These are phyloP conservation scores for Myopa testacea DNA, from an alignment of 2,888 invertebrate species.

Conservation along the genomic window DNA sequence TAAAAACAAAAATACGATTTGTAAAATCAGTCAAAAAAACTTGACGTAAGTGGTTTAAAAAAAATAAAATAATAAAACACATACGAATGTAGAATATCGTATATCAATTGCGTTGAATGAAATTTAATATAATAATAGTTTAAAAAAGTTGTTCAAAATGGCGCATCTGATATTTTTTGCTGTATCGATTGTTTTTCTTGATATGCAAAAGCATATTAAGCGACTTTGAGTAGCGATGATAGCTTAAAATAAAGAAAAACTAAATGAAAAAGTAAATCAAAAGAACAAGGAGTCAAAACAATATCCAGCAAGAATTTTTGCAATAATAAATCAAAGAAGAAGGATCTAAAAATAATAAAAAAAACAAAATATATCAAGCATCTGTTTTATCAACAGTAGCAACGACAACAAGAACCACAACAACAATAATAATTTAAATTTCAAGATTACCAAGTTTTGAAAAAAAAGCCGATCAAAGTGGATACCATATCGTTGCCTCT, in stretches of 20 bases:
- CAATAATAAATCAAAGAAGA: constrained; percentile 31
- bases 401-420: constrained; percentile 32
- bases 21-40: too few species aligned
- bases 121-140: too few species aligned
- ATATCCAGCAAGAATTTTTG: constrained; percentile 15
- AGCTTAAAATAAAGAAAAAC: not conserved
- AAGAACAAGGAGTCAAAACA: not conserved
- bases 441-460: constrained; percentile 33
- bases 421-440: constrained; percentile 9
- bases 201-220: too few species aligned
- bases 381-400: constrained; percentile 8
- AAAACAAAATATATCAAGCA: constrained; percentile 15
- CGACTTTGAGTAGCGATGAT: not conserved
- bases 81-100: not conserved
- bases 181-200: too few species aligned
- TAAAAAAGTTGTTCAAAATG: too few species aligned
- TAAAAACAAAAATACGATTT: too few species aligned
- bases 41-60: too few species aligned
- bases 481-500: constrained; percentile 72
- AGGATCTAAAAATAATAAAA: constrained; percentile 13
- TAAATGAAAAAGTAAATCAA: constrained; percentile 18
- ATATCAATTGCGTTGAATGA: too few species aligned
- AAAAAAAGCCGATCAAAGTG: constrained; percentile 66
- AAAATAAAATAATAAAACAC: too few species aligned
- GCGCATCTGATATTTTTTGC: too few species aligned